phyloP scores from a whole-genome alignment of 2,113 vertebrate species.

The Clarias macrocephalus region DNA sequence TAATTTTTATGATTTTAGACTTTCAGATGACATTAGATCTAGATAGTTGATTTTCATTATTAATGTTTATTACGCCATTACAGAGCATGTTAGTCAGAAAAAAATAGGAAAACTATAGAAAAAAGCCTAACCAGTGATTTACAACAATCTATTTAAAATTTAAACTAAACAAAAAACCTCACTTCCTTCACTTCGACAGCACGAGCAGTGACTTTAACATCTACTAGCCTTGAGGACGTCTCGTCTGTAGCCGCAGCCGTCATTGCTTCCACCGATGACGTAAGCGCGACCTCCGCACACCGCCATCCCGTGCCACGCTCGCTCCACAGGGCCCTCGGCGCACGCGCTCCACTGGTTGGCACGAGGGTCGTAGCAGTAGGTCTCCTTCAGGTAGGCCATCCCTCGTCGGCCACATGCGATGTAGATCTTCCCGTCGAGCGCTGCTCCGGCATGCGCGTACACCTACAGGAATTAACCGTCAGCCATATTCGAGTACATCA shows the following conservation, averaged over 20 bases:
- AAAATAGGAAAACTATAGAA: too few species aligned
- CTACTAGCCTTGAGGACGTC: conserved; percentile 87
- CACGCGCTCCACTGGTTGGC: conserved; percentile 78
- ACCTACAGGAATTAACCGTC: conserved; percentile 70
- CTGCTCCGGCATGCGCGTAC: conserved; percentile 87
- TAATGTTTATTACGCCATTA: too few species aligned
- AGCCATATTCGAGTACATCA: background rate
- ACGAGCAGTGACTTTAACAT: background rate
- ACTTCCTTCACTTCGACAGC: background rate
- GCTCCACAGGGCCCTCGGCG: conserved; percentile 81
- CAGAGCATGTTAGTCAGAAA: too few species aligned
- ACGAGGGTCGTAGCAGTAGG: conserved; percentile 83
- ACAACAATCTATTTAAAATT: too few species aligned
- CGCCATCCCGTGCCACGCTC: conserved; percentile 93
- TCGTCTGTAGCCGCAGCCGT: conserved; percentile 81
- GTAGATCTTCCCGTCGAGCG: conserved; percentile 86
- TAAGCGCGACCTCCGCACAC: conserved; percentile 81
- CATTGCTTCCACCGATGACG: conserved; percentile 92
- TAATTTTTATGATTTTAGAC: too few species aligned
- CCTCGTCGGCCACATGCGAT: conserved; percentile 88
- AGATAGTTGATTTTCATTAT: background rate
- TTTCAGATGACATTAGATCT: background rate
- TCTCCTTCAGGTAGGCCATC: conserved; percentile 84
- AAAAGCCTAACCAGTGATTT: too few species aligned
- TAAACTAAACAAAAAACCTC: background rate